Evolutionary conservation across 37 sponge, comb jelly and placozoan species (phyloP), one percentile per base, ranked within the genome.

Genomic region (Dysidea cf. avara): DNA sequence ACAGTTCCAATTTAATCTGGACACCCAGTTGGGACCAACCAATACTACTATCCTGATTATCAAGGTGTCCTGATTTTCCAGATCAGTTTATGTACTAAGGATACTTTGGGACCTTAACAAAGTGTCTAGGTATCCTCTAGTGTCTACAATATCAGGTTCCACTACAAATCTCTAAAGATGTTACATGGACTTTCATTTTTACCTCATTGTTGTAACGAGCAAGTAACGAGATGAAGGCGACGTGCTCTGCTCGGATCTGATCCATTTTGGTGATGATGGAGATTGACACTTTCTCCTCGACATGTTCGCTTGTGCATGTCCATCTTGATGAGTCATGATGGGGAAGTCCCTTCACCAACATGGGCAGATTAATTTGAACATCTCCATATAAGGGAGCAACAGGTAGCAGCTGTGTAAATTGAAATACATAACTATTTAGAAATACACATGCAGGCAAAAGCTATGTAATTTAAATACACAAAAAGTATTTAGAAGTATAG

Each of bases 321-420:
- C 98, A 97, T 65, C 82, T 87, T 38, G 92, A 85, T 29, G 89
- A 64, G 61, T 97, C 98, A 43, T 85, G 86, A 79, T 94, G 92
- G 35, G 75, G 68, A 56, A 87, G 63, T 32, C 88, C 74, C 55
- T 70, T 66, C 52, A 94, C 84, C 65, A 84, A 87, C 63, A 75
- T 75, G 7, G 88, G 71, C 53, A 97, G 61, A 35, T 80, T 75
- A 32, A 97, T 97, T 72, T 90, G 92, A 22, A 97, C 89, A 69
- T 97, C 98, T 58, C 98, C 98, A 70, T 91, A 94, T 24, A 97
- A 83, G 0, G 97, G 94, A 21, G 92, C 94, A 51, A 97, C 97
- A 48, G 97, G 94, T 34, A 94, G 76, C 20, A 70, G 24, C 95
- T 94, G 74, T 35, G 39, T 12, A 39, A 33, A 39, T 36, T 5